Conservation (phyloP, 2,888 invertebrate species). For the Clunio marinus region DNA sequence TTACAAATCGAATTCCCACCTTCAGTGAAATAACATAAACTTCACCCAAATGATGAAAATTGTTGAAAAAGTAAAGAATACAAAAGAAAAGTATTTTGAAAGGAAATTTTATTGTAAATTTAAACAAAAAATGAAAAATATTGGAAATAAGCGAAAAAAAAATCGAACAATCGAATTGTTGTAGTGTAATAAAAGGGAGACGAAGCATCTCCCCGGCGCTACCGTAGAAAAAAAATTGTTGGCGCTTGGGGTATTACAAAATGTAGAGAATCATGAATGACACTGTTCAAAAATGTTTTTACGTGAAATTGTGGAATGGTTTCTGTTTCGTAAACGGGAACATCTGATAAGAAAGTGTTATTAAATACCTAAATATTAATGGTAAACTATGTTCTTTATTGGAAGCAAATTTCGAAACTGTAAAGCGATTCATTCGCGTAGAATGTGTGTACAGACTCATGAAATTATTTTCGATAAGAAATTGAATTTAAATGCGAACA, state of each 20-base stretch:
- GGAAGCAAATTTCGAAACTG: no score
- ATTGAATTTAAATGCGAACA: no score
- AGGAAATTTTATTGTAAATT: slow-evolving; percentile 3
- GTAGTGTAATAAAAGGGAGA: slow-evolving; percentile 6
- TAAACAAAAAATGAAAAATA: neutral
- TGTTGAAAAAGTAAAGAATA: neutral
- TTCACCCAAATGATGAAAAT: neutral
- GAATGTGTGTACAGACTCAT: neutral
- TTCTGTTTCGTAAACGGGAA: neutral
- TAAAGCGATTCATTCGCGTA: slow-evolving; percentile 2
- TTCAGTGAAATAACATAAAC: neutral
- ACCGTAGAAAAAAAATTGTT: no score
- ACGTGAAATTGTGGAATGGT: neutral
- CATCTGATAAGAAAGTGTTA: neutral
- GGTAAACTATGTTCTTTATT: no score
- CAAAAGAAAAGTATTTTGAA: slow-evolving; percentile 13
- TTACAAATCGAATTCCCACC: slow-evolving; percentile 23
- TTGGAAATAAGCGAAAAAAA: neutral
- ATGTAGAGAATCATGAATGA: neutral
- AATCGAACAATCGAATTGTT: slow-evolving; percentile 20
- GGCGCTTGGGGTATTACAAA: neutral
- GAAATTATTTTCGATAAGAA: no score
- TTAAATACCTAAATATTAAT: slow-evolving; percentile 17
- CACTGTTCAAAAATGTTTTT: neutral
- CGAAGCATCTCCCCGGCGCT: no score